These are phyloP conservation scores for Sturmia bella DNA, from an alignment of 2,888 invertebrate genomes.

Conservation along the genomic window DNA sequence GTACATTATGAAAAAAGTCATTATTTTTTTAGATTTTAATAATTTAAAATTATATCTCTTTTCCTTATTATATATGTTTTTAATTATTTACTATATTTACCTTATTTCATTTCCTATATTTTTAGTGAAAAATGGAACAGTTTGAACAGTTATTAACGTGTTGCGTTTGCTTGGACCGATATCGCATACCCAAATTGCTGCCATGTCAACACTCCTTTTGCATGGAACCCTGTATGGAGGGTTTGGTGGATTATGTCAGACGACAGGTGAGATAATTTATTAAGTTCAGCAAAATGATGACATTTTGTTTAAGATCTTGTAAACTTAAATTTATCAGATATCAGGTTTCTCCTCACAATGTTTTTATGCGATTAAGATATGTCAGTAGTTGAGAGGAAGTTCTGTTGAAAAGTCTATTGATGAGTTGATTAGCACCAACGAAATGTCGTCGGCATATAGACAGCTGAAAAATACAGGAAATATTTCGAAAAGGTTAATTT, in stretches of 20 bases:
- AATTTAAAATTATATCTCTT: no score
- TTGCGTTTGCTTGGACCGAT: conserved; percentile 98
- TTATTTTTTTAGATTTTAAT: no score
- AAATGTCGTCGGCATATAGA: no score
- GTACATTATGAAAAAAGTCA: no score
- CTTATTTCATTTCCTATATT: conserved; percentile 58
- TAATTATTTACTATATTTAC: not conserved
- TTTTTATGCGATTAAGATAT: no score
- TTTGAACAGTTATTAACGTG: conserved; percentile 98
- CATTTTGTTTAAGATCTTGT: not conserved
- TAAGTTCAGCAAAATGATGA: not conserved
- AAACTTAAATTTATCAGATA: no score
- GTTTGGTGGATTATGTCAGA: conserved; percentile 96
- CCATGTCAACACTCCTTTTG: conserved; percentile 99
- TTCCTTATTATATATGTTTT: conserved; percentile 24
- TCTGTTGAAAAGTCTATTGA: no score
- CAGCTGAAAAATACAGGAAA: no score
- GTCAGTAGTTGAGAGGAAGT: no score
- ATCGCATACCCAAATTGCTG: conserved; percentile 97
- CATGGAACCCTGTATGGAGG: conserved; percentile 99
- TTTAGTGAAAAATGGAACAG: conserved; percentile 90
- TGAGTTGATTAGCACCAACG: no score
- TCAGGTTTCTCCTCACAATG: no score
- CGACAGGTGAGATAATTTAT: conserved; percentile 86
- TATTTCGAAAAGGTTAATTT: no score